Percentiles rank a stretch among this genome's conserved stretches.
Evolutionary conservation across 1,140 invertebrate genomes (phyloP).

Genomic region (Drosophila repleta): DNA sequence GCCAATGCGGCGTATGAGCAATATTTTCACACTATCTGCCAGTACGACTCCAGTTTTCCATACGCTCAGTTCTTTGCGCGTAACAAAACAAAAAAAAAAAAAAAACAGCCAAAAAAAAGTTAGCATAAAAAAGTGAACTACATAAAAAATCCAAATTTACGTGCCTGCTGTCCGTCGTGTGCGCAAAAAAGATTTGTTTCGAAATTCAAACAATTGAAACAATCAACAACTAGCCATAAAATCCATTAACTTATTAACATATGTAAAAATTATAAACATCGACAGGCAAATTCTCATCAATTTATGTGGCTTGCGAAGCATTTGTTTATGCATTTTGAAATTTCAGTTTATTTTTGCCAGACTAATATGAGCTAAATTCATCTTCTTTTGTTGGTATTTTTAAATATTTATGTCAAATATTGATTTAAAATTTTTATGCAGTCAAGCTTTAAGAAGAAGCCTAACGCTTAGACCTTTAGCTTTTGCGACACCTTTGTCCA

Average conservation of each 20-base stretch:
- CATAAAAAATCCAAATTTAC: constrained; percentile 35
- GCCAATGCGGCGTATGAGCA: constrained; percentile 75
- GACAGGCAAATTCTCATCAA: constrained; percentile 27
- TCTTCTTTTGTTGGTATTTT: not conserved
- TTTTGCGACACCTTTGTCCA: constrained; percentile 5
- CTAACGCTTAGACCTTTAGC: constrained; percentile 22
- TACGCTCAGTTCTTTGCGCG: constrained; percentile 65
- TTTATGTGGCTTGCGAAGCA: not conserved
- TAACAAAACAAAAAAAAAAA: constrained; percentile 24
- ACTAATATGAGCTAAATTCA: too few relatives aligned
- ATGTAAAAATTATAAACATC: constrained; percentile 68
- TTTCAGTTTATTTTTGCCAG: not conserved
- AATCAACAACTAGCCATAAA: constrained; percentile 69
- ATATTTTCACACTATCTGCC: constrained; percentile 50
- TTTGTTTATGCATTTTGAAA: constrained; percentile 13
- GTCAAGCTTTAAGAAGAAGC: constrained; percentile 10
- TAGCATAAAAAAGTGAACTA: constrained; percentile 19
- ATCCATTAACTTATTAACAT: constrained; percentile 62
- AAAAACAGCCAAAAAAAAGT: constrained; percentile 15
- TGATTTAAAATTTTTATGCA: constrained; percentile 61
- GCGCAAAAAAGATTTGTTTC: constrained; percentile 50
- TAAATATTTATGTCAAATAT: constrained; percentile 76
- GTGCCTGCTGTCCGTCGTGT: constrained; percentile 45
- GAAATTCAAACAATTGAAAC: constrained; percentile 24
- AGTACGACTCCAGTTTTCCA: constrained; percentile 76